Conservation (phyloP, 2,113 vertebrate species). For the Geococcyx californianus region DNA sequence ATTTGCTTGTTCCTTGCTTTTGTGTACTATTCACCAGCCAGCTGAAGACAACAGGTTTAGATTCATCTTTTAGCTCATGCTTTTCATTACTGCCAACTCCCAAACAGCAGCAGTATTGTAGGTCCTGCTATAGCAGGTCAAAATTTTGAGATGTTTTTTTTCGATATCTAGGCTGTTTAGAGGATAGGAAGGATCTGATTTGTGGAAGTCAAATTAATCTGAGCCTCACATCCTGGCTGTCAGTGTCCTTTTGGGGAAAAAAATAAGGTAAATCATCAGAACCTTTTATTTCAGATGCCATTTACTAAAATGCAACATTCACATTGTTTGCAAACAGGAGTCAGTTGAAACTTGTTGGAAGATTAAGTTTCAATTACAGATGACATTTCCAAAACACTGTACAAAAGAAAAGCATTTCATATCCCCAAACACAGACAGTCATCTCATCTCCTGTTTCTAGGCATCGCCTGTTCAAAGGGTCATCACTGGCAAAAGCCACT, state of each 20-base stretch:
- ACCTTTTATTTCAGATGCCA: conserved; percentile 47
- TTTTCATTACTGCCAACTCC: neutral
- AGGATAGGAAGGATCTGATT: neutral
- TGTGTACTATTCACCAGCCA: neutral
- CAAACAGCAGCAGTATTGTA: neutral
- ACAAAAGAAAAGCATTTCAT: conserved; percentile 11
- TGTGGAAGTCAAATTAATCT: neutral
- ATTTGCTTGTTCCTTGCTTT: neutral
- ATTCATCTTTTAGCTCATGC: neutral
- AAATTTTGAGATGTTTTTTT: neutral
- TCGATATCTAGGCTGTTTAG: neutral
- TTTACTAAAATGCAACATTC: conserved; percentile 54
- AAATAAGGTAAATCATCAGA: neutral
- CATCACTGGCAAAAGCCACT: neutral
- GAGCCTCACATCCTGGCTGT: neutral
- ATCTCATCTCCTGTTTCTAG: neutral
- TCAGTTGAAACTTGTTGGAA: conserved; percentile 38
- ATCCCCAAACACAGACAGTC: neutral
- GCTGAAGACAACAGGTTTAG: neutral
- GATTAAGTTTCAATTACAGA: conserved; percentile 65
- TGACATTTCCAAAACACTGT: conserved; percentile 49
- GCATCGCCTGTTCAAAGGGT: conserved; percentile 9
- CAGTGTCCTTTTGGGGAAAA: neutral
- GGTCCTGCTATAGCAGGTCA: neutral
- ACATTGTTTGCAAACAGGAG: conserved; percentile 48